Evolutionary conservation across 2,888 invertebrate species (phyloP).

Genomic region (Orchesellides sinensis): DNA sequence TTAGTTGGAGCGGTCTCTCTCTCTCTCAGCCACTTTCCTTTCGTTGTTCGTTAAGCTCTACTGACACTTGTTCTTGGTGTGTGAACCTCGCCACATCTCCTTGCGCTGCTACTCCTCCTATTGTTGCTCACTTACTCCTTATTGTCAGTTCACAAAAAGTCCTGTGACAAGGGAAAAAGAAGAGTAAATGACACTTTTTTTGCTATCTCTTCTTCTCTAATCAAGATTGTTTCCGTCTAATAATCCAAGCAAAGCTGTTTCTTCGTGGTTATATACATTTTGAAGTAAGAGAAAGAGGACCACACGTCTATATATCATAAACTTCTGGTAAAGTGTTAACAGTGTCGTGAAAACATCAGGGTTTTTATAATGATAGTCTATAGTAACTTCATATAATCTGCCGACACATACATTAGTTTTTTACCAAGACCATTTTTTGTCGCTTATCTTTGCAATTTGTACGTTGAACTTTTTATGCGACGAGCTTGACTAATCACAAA

Average conservation of each 20-base stretch:
- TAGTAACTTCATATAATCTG: too few relatives aligned
- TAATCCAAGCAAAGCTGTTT: too few relatives aligned
- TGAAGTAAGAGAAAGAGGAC: too few relatives aligned
- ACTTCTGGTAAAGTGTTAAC: too few relatives aligned
- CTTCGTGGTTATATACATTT: too few relatives aligned
- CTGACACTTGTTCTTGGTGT: constrained; percentile 66
- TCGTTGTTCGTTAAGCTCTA: constrained; percentile 62
- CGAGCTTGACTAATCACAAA: constrained; percentile 4
- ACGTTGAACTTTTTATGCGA: constrained; percentile 5
- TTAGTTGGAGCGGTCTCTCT: constrained; percentile 47
- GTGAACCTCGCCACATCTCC: constrained; percentile 64
- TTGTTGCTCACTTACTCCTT: background rate
- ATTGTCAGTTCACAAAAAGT: constrained; percentile 15
- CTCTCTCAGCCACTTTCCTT: constrained; percentile 48
- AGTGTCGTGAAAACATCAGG: too few relatives aligned
- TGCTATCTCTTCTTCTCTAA: background rate
- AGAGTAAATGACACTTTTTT: background rate
- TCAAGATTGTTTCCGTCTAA: constrained; percentile 2
- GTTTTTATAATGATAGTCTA: too few relatives aligned
- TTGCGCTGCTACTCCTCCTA: constrained; percentile 20
- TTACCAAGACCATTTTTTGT: too few relatives aligned
- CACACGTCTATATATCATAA: too few relatives aligned
- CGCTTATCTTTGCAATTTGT: constrained; percentile 8
- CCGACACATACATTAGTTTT: too few relatives aligned
- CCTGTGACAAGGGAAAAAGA: background rate